These are phyloP conservation scores for Hydroisotoma schaefferi DNA, from an alignment of 2,888 invertebrate species.

Conservation along the genomic window DNA sequence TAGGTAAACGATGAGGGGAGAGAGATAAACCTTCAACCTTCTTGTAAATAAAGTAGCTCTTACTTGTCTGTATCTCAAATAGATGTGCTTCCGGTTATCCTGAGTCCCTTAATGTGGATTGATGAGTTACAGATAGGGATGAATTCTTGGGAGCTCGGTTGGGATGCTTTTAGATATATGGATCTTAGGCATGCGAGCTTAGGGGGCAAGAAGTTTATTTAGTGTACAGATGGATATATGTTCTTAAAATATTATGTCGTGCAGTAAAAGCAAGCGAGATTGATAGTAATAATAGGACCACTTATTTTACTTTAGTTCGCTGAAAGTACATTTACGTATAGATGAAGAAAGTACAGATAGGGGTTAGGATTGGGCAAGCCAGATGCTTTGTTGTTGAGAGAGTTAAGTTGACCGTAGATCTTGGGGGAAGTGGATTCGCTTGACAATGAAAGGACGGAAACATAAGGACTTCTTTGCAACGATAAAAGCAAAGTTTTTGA, in stretches of 20 bases:
- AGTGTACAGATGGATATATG: neutral
- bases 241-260: neutral
- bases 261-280: neutral
- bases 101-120: constrained; percentile 2
- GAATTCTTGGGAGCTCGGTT: neutral
- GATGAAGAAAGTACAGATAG: too few species aligned
- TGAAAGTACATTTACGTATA: too few species aligned
- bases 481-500: neutral
- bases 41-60: too few species aligned
- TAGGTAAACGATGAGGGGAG: neutral
- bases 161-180: neutral
- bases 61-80: neutral
- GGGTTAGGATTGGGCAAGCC: too few species aligned
- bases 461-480: neutral
- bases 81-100: constrained; percentile 14
- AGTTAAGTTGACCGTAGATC: neutral
- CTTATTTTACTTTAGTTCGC: too few species aligned
- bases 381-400: neutral
- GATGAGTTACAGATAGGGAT: constrained; percentile 1
- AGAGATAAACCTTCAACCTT: too few species aligned
- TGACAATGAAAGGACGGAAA: neutral
- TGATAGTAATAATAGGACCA: neutral
- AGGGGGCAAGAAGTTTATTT: too few species aligned
- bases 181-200: neutral
- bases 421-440: neutral